Conservation (phyloP, 2,797 vertebrate species). For the Chelon auratus region DNA sequence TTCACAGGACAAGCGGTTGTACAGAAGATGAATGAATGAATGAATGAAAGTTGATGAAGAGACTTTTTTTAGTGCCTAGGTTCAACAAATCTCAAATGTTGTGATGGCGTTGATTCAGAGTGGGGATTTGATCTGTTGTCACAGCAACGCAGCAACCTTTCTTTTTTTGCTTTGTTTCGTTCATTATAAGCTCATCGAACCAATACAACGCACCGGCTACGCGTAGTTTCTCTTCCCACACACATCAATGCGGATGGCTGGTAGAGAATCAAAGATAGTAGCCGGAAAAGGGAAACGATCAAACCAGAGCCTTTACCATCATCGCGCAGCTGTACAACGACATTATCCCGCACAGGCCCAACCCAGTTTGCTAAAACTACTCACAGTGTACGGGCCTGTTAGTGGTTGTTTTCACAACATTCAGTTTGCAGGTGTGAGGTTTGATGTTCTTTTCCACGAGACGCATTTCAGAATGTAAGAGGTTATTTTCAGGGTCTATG, state of each 20-base stretch:
- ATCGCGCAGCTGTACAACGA: too few relatives aligned
- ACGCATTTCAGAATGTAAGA: not conserved
- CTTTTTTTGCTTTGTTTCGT: not conserved
- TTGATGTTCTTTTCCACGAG: slow-evolving; percentile 3
- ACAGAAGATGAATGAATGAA: too few relatives aligned
- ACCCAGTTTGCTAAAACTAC: not conserved
- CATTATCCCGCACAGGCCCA: too few relatives aligned
- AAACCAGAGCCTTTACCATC: not conserved
- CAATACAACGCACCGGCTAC: not conserved
- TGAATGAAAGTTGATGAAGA: too few relatives aligned
- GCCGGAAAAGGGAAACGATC: not conserved
- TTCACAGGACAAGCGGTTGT: too few relatives aligned
- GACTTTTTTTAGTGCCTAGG: too few relatives aligned
- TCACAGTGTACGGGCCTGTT: not conserved
- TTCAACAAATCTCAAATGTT: too few relatives aligned
- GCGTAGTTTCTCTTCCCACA: not conserved
- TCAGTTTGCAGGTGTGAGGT: not conserved
- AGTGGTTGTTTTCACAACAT: not conserved
- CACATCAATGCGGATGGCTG: not conserved
- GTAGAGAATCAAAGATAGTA: not conserved
- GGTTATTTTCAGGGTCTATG: not conserved
- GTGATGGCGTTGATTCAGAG: too few relatives aligned
- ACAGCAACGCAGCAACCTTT: too few relatives aligned
- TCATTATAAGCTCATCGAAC: not conserved
- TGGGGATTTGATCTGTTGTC: too few relatives aligned